phyloP scores from a whole-genome alignment of 2,113 vertebrate genomes.

The Rattus norvegicus region GRCr8 NC_086038.1:46575501-46576000 shows the following conservation, averaged over 20 bases:
- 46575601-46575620: too few species aligned
- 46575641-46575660: background rate
- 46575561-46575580: background rate
- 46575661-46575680: background rate
- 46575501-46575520: background rate
- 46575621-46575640: too few species aligned
- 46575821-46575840: background rate
- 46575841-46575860: too few species aligned
- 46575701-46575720: background rate
- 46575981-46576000: conserved; percentile 86
- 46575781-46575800: background rate
- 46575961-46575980: conserved; percentile 83
- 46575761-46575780: background rate
- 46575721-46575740: too few species aligned
- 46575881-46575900: background rate
- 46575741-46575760: background rate
- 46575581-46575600: conserved; percentile 10
- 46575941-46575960: conserved; percentile 80
- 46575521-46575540: background rate
- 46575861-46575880: background rate
- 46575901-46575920: conserved; percentile 59
- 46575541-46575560: background rate
- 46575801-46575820: background rate
- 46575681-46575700: too few species aligned
- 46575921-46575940: conserved; percentile 85